Base-by-base conservation (phyloP, 2,797 vertebrate genomes). In the Rhinoraja longicauda region DNA sequence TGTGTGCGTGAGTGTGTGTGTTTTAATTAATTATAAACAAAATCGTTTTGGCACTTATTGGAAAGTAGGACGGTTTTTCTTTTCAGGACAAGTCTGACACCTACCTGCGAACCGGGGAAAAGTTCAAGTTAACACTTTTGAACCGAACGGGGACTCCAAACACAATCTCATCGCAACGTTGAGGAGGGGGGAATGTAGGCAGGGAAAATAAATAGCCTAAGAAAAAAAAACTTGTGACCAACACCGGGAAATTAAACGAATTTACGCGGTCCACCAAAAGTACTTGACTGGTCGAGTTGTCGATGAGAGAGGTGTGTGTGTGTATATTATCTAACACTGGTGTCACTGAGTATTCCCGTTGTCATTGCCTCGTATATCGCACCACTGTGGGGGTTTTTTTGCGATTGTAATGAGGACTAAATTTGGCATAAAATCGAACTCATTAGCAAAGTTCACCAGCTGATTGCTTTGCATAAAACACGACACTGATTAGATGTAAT, bases 401-500 rank as follows among this genome's bases (percentile, higher is more conserved):
- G 97, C 97, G 96, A 97, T 96, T 96, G 97, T 97, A 97, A 97
- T 97, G 97, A 97, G 97, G 95, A 96, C 97, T 97, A 98, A 98
- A 99, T 98, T 98, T 97, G 97, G 98, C 98, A 98, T 98, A 98
- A 98, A 99, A 99, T 99, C 98, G 97, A 98, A 98, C 97, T 99
- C 97, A 99, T 99, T 99, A 98, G 97, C 95, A 96, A 96, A 97
- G 97, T 98, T 98, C 98, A 97, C 95, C 97, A 97, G 97, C 97
- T 98, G 98, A 98, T 98, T 97, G 97, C 97, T 97, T 97, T 97
- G 97, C 97, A 97, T 98, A 98, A 97, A 98, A 97, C 96, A 97
- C 97, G 97, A 96, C 96, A 96, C 96, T 96, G 97, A 97, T 97
- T 96, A 96, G 95, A 96, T 97, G 96, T 98, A 98, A 98, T 98